A percentile compares a stretch with the other conserved stretches of the same genome.
Evolutionary conservation across 2,797 vertebrate species (phyloP).

Genomic region (Tauraco hartlaubi): DNA sequence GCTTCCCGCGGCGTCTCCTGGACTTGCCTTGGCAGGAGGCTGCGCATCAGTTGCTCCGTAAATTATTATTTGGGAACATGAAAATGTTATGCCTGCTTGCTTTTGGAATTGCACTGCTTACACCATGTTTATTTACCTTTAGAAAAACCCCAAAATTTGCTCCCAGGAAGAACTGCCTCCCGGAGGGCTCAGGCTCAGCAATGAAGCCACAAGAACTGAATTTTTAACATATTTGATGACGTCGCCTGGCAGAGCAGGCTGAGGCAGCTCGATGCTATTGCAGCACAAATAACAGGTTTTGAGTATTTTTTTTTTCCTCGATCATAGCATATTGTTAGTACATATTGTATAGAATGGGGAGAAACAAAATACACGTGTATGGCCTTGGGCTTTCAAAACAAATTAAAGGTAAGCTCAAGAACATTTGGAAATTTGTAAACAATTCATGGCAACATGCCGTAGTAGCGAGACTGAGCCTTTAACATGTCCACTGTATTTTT

Average conservation of each 20-base stretch:
- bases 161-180: background rate
- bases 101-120: background rate
- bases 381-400: background rate
- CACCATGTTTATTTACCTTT: background rate
- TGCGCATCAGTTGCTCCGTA: background rate
- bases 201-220: background rate
- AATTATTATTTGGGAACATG: background rate
- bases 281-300: background rate
- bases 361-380: background rate
- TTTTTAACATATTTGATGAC: background rate
- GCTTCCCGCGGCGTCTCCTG: background rate
- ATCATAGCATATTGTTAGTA: background rate
- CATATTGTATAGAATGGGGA: background rate
- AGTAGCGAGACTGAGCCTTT: background rate
- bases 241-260: background rate
- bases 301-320: background rate
- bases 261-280: background rate
- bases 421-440: background rate
- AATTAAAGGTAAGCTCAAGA: background rate
- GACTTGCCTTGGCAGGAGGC: background rate
- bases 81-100: background rate
- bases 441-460: background rate
- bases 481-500: background rate
- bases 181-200: background rate
- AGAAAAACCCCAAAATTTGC: background rate